Percentiles rank a stretch among this genome's conserved stretches.
Conservation (phyloP, 2,113 vertebrate genomes). For the Puntigrus tetrazona region DNA sequence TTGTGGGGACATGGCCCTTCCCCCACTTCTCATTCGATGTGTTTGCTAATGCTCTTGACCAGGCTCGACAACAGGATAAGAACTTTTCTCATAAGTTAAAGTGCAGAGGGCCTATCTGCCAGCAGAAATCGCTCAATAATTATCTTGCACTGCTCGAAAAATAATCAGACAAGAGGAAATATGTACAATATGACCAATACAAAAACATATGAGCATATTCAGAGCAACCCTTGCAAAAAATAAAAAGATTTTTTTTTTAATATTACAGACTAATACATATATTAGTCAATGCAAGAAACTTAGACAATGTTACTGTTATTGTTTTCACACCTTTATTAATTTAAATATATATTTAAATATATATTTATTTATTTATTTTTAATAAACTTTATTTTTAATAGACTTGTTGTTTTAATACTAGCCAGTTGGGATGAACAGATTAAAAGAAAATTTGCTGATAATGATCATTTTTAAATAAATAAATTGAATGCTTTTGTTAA, state of each 20-base stretch:
- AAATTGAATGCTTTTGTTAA: not conserved
- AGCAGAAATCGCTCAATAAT: not conserved
- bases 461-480: no score
- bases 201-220: not conserved
- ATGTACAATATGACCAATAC: not conserved
- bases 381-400: not conserved
- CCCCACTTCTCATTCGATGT: slow-evolving; percentile 30
- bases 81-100: not conserved
- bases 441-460: not conserved
- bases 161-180: not conserved
- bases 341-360: no score
- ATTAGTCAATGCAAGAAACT: not conserved
- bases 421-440: not conserved
- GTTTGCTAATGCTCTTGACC: slow-evolving; percentile 23
- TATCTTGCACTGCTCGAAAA: not conserved
- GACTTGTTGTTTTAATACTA: not conserved
- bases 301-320: not conserved
- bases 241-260: no score
- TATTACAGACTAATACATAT: not conserved
- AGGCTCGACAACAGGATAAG: slow-evolving; percentile 18
- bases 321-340: not conserved
- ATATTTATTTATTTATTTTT: not conserved
- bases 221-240: not conserved
- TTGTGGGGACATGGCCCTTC: not conserved
- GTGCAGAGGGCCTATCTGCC: not conserved